These are phyloP conservation scores for Isichthys henryi DNA, from an alignment of 2,113 vertebrate species.

Conservation along the genomic window DNA sequence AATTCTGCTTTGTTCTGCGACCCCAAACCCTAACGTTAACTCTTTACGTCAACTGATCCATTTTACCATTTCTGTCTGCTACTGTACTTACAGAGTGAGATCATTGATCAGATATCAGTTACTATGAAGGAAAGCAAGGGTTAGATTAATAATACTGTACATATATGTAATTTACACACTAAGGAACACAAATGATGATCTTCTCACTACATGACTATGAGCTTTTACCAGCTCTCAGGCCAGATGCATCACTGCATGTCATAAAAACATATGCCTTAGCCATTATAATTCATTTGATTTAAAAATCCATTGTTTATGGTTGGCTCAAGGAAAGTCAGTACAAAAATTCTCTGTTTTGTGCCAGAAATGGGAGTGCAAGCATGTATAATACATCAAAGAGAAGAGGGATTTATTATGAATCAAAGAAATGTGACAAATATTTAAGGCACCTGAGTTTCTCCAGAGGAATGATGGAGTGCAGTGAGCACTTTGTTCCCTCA, in stretches of 20 bases:
- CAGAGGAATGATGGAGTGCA: not conserved
- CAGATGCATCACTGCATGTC: not conserved
- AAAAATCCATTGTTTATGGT: not conserved
- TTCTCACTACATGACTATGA: not conserved
- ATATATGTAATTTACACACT: not conserved
- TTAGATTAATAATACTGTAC: not conserved
- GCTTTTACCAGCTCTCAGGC: not conserved
- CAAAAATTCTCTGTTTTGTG: not conserved
- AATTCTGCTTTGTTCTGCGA: not conserved
- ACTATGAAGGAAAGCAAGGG: not conserved
- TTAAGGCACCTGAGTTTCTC: not conserved
- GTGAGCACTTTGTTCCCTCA: not conserved
- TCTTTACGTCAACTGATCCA: not conserved
- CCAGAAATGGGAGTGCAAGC: not conserved
- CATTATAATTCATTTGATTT: not conserved
- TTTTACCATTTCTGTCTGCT: not conserved
- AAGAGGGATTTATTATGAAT: not conserved
- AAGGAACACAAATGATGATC: not conserved
- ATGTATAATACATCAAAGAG: not conserved
- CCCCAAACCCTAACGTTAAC: not conserved
- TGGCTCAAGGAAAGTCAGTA: not conserved
- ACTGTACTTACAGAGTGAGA: not conserved
- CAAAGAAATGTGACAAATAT: conserved; percentile 2
- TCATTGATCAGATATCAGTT: not conserved
- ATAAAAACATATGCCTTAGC: not conserved